A percentile compares a stretch with the other conserved stretches of the same genome.
Conservation (phyloP, 1,140 invertebrate species). For the Calephelis virginiensis region DNA sequence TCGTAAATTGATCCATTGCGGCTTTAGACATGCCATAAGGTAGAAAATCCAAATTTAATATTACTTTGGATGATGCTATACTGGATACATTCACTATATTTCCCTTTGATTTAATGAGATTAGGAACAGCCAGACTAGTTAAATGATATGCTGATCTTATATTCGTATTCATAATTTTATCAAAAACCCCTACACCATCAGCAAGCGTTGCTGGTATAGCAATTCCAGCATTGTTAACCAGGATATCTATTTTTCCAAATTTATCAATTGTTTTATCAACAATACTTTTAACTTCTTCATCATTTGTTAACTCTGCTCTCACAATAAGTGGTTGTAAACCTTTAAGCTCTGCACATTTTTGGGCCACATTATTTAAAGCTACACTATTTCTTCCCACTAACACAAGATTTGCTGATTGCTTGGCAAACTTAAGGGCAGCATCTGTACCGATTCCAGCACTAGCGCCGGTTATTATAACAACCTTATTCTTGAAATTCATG, state of each 20-base stretch:
- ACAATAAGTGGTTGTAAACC: slow-evolving; percentile 34
- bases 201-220: slow-evolving; percentile 31
- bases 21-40: slow-evolving; percentile 38
- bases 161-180: slow-evolving; percentile 37
- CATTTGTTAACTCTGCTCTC: slow-evolving; percentile 34
- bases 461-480: slow-evolving; percentile 41
- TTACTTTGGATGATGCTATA: slow-evolving; percentile 30
- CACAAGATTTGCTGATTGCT: slow-evolving; percentile 40
- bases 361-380: slow-evolving; percentile 29
- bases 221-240: slow-evolving; percentile 42
- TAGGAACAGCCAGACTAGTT: slow-evolving; percentile 38
- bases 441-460: slow-evolving; percentile 38
- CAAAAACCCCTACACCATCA: slow-evolving; percentile 35
- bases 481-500: slow-evolving; percentile 41
- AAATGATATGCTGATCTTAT: slow-evolving; percentile 39
- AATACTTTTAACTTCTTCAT: slow-evolving; percentile 37
- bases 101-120: slow-evolving; percentile 39
- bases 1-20: slow-evolving; percentile 36
- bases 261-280: slow-evolving; percentile 32
- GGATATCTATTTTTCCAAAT: slow-evolving; percentile 40
- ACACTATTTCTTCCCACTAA: slow-evolving; percentile 40
- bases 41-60: slow-evolving; percentile 30
- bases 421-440: slow-evolving; percentile 36
- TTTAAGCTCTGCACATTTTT: slow-evolving; percentile 36
- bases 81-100: slow-evolving; percentile 46